Evolutionary conservation across 1,140 invertebrate species (phyloP), one percentile per base, ranked within the genome.

Genomic region (Drosophila orena): DNA sequence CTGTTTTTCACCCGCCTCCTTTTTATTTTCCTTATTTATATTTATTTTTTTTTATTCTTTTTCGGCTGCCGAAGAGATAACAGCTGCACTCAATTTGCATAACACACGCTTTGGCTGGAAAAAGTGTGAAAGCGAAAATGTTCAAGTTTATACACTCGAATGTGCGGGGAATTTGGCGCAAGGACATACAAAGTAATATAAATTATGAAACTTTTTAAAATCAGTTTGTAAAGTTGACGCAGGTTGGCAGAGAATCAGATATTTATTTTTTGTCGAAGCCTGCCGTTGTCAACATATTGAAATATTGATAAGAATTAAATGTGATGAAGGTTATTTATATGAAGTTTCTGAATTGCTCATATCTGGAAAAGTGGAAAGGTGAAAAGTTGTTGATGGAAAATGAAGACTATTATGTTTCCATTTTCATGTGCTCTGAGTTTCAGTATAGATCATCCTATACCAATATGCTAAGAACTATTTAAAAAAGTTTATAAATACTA

Each of bases 21-120:
- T 42, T 60, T 64, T 81, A 50, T 69, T 77, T 74, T 68, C 56
- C 27, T 66, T 81, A 73, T 56, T 35, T 62, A 62, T 65, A 47
- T 58, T 75, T 65, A 27, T 59, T 46, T 40, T 76, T 76, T 57
- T 59, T 46, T 40, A 69, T 57, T 58, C 34, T 62, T 59, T 75
- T 60, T 55, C 30, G 72, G 64, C 65, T 70, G 55, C 64, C 20
- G 34, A 14, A 34, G 57, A 60, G 84, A 89, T 80, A 88, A 80
- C 83, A 88, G 84, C 83, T 88, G 83, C 83, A 88, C 66, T 79
- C 69, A 79, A 88, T 88, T 88, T 88, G 79, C 84, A 88, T 88
- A 76, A 66, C 72, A 75, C 72, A 75, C 72, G 58, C 81, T 68
- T 59, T 37, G 59, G 44, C 57, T 62, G 71, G 34, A 43, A 56